A percentile compares a stretch with the other conserved stretches of the same genome.
phyloP scores from a whole-genome alignment of 1,140 invertebrate genomes.

The Melanaphis sacchari region DNA sequence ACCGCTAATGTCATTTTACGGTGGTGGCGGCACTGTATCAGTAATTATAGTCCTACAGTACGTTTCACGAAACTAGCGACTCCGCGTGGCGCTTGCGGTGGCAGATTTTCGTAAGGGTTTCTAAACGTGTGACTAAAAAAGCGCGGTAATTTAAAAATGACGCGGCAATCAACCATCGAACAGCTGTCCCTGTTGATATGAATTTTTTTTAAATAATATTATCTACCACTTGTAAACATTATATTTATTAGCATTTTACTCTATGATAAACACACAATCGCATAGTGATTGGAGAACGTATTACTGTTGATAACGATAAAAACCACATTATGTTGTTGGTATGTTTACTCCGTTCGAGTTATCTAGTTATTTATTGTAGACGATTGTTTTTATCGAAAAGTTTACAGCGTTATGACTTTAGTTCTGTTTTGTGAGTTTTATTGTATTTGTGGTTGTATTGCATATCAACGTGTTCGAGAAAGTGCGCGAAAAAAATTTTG shows the following conservation, averaged over 20 bases:
- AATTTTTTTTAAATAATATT: not conserved
- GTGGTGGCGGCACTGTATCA: too few species aligned
- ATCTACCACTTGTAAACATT: not conserved
- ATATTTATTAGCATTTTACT: too few species aligned
- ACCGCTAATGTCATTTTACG: too few species aligned
- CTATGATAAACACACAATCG: too few species aligned
- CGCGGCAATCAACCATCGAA: not conserved
- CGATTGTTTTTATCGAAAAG: not conserved
- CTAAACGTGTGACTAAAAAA: not conserved
- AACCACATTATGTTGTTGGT: too few species aligned
- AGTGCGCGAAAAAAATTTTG: not conserved
- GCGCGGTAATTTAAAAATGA: conserved; percentile 1
- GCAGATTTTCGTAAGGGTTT: too few species aligned
- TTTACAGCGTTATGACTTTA: not conserved
- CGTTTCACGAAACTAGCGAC: too few species aligned
- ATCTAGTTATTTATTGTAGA: not conserved
- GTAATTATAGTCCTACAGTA: too few species aligned
- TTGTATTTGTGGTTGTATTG: not conserved
- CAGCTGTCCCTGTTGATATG: not conserved
- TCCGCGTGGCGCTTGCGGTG: too few species aligned
- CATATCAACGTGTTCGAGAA: not conserved
- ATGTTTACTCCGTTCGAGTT: not conserved
- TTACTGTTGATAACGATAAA: too few species aligned
- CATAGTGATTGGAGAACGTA: too few species aligned
- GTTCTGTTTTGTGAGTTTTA: not conserved